These are phyloP conservation scores for Xanthorhoe spadicearia DNA, from an alignment of 2,888 invertebrate species.

Conservation along the genomic window DNA sequence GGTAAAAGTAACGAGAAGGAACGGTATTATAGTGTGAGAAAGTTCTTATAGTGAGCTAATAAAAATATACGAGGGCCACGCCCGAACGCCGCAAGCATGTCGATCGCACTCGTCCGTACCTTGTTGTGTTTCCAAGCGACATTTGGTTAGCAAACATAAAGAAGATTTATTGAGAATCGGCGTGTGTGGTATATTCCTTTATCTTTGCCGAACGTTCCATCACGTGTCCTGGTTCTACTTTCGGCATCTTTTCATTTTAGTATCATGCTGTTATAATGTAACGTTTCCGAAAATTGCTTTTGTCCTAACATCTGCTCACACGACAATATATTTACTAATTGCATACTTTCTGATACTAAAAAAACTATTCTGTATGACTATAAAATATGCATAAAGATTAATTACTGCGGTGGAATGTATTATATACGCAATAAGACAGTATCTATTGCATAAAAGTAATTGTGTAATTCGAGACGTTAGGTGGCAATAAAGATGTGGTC, in stretches of 20 bases:
- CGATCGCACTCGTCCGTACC: slow-evolving; percentile 63
- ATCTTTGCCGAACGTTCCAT: slow-evolving; percentile 54
- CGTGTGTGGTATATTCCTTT: slow-evolving; percentile 67
- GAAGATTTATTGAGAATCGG: slow-evolving; percentile 74
- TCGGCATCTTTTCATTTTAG: slow-evolving; percentile 30
- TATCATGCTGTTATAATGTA: slow-evolving; percentile 10
- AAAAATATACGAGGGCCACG: slow-evolving; percentile 71
- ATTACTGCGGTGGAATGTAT: slow-evolving; percentile 30
- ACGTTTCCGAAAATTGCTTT: slow-evolving; percentile 14
- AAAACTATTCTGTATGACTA: slow-evolving; percentile 6
- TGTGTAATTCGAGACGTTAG: slow-evolving; percentile 40
- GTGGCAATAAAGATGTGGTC: slow-evolving; percentile 40
- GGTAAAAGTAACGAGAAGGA: slow-evolving; percentile 56
- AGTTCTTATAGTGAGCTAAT: slow-evolving; percentile 66
- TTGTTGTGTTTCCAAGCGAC: slow-evolving; percentile 72
- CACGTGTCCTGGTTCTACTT: slow-evolving; percentile 44
- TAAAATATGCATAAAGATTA: slow-evolving; percentile 24
- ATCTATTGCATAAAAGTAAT: slow-evolving; percentile 39
- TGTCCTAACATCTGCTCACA: slow-evolving; percentile 8
- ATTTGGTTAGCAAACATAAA: slow-evolving; percentile 76
- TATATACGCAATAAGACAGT: slow-evolving; percentile 40
- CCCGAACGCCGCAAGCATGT: slow-evolving; percentile 66
- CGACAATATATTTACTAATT: slow-evolving; percentile 8
- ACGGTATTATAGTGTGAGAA: slow-evolving; percentile 60
- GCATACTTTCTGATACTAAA: slow-evolving; percentile 3